Evolutionary conservation across 2,797 vertebrate genomes (phyloP).

Genomic region (Dendrocincla tyrannina): DNA sequence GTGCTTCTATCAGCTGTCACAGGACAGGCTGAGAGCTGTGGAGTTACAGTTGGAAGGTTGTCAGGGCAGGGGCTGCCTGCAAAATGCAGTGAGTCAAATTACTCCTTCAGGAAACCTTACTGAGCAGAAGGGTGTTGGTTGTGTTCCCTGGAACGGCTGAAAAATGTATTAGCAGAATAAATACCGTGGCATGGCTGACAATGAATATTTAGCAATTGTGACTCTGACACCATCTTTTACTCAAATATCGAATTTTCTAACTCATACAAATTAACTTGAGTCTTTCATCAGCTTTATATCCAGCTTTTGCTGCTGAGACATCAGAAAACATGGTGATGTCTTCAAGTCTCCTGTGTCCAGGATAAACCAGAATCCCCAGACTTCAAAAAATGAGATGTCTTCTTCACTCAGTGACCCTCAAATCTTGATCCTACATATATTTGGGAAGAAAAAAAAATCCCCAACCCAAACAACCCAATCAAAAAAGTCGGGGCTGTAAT

Average conservation of each 20-base stretch:
- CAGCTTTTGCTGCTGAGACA: not conserved
- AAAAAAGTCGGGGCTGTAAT: not conserved
- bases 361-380: not conserved
- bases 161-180: not conserved
- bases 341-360: not conserved
- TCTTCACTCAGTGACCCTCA: not conserved
- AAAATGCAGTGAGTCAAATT: not conserved
- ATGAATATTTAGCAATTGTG: not conserved
- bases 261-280: not conserved
- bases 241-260: not conserved
- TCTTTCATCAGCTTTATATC: not conserved
- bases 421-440: not conserved
- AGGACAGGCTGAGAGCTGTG: not conserved
- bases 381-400: not conserved
- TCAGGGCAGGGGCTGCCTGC: not conserved
- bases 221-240: not conserved
- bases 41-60: not conserved
- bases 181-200: not conserved
- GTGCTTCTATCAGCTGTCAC: not conserved
- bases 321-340: not conserved
- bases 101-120: not conserved
- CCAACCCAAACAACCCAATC: not conserved
- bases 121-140: not conserved
- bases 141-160: not conserved
- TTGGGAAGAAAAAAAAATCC: not conserved